Base-by-base conservation (phyloP, 2,113 vertebrate genomes). In the Mystacornis crossleyi region DNA sequence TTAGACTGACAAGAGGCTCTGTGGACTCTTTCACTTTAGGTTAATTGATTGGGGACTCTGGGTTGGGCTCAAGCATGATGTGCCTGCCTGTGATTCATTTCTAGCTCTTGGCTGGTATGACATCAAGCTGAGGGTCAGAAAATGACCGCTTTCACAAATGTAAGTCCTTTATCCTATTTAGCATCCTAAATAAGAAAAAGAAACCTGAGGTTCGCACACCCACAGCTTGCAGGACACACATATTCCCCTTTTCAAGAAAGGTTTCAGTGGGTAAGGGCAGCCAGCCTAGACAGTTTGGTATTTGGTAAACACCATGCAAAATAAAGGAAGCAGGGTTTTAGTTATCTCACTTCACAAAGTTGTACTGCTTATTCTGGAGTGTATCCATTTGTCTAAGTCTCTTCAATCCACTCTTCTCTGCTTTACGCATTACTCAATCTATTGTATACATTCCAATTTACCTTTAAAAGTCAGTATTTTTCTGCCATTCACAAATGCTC, bases 41-140 rank as follows among this genome's bases (percentile, higher is more conserved):
- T 93, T 93, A 95, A 95, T 95, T 94, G 82, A 82, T 14, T 88
- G 36, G 85, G 81, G 92, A 82, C 62, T 94, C 21, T 58, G 58
- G 66, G 88, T 50, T 77, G 54, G 18, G 14, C 87, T 90, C 53
- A 90, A 92, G 42, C 71, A 42, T 17, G 26, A 3, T 38, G 2
- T 65, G 45, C 70, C 48, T 65, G n/a, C 2, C 34, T 85, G 28
- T 92, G 66, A 92, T 93, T 92, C 88, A 80, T 88, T 95, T 92
- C 79, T 77, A 16, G 16, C 42, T 90, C 73, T 80, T 80, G 71
- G 42, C 25, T 82, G 45, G 10, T n/a, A 12, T 45, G 45, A 53
- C 61, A 2, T 54, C n/a, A 61, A 90, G 38, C 45, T 88, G 71
- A 82, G 78, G 57, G 36, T 79, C 70, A 91, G 53, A 75, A 91